Evolutionary conservation across 2,888 invertebrate species (phyloP), one percentile per base, ranked within the genome.

Genomic region (Orthosia gothica): DNA sequence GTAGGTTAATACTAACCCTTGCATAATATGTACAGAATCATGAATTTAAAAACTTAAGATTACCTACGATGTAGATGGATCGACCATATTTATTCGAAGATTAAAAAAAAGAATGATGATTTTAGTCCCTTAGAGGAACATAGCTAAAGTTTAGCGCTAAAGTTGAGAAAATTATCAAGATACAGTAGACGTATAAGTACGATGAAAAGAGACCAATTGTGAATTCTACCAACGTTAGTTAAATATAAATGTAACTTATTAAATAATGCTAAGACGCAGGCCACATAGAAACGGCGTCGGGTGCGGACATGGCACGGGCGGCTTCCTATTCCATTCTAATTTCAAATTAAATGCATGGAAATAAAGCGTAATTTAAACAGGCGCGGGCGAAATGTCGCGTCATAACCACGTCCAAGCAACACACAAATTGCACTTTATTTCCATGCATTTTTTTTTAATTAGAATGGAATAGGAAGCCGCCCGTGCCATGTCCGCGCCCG

Each of bases 131-230:
- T 76, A 69, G 65, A 70, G 50, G 47, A 66, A 58, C 13, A 32
- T 62, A 61, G 54, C 58, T 40, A 63, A 79, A 70, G 16, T 49
- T 58, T 67, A 62, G 12, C 11, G 57, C 7, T 40, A 58, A 26
- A 52, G 5, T 73, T 75, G 63, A 66, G 12, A 23, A 49, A 57
- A 63, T 47, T 74, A 68, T 81, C 64, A 71, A 57, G 50, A 62
- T 18, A n/a, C 49, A 67, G 61, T 75, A 79, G 58, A 59, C 12
- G 40, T 40, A 7, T 70, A 76, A 65, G 45, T 70, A 58, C 57
- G 61, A 74, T 58, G 68, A 78, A 52, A 74, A 12, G 65, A 84
- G 85, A 85, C 85, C 85, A 85, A 85, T 82, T 81, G 75, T 78
- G 72, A 74, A 81, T 71, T 76, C 76, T 72, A 58, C 52, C 69